These are phyloP conservation scores for Erinaceus europaeus DNA, from an alignment of 2,113 vertebrate genomes.

Conservation along the genomic window DNA sequence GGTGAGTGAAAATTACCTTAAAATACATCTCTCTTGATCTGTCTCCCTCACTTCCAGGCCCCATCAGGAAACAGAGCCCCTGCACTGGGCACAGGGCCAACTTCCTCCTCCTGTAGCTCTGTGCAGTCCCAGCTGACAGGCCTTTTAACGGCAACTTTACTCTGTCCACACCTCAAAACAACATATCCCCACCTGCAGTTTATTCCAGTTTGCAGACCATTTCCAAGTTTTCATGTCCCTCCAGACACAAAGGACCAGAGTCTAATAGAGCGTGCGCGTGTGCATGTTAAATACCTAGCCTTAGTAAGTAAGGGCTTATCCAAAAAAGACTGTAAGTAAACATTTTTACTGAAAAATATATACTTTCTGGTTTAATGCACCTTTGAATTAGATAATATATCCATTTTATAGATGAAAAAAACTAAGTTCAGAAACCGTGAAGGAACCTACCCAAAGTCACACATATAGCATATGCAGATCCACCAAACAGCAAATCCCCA, in stretches of 20 bases:
- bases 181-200: background rate
- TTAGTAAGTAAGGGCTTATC: constrained; percentile 40
- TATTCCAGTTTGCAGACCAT: background rate
- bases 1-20: background rate
- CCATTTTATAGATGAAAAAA: background rate
- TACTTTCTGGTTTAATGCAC: constrained; percentile 1
- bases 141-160: background rate
- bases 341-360: background rate
- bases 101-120: background rate
- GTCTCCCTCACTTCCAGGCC: background rate
- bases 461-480: background rate
- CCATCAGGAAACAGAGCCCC: background rate
- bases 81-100: background rate
- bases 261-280: too few species aligned
- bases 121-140: background rate
- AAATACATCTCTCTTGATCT: background rate
- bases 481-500: background rate
- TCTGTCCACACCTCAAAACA: background rate
- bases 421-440: constrained; percentile 37
- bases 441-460: background rate
- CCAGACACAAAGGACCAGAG: background rate
- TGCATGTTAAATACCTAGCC: background rate
- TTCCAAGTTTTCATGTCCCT: background rate
- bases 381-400: background rate
- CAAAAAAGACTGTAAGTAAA: too few species aligned